Percentiles rank a stretch among this genome's conserved stretches.
phyloP scores from a whole-genome alignment of 2,888 invertebrate species.

The Ormyrus nitidulus region DNA sequence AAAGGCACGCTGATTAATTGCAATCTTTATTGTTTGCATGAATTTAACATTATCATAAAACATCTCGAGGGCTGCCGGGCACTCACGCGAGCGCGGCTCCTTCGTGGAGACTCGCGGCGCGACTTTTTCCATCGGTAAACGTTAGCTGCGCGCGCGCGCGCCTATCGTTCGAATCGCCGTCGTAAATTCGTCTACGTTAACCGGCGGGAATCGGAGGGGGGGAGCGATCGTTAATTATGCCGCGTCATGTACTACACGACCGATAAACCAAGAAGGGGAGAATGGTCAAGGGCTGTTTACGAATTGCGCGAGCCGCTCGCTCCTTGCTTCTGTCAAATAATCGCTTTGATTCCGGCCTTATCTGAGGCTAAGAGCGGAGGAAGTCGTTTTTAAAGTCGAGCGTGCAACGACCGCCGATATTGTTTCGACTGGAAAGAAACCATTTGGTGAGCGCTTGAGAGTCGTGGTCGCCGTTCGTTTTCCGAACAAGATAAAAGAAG shows the following conservation, averaged over 20 bases:
- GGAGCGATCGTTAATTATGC: constrained; percentile 39
- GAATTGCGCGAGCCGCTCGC: background rate
- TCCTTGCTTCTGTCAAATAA: constrained; percentile 10
- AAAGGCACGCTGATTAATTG: constrained; percentile 53
- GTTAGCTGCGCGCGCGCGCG: background rate
- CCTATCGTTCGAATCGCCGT: constrained; percentile 49
- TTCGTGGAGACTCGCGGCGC: background rate
- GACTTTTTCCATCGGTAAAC: background rate
- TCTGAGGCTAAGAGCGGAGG: background rate
- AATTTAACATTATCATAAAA: constrained; percentile 52
- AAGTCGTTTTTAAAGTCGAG: background rate
- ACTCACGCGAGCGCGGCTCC: constrained; percentile 2
- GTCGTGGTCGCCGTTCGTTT: too few species aligned
- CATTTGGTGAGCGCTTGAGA: background rate
- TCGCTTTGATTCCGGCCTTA: constrained; percentile 8
- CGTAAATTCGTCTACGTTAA: constrained; percentile 57
- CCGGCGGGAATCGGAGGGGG: constrained; percentile 22
- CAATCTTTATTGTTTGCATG: constrained; percentile 56
- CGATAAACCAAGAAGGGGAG: constrained; percentile 37
- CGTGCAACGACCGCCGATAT: background rate
- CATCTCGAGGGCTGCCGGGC: constrained; percentile 16
- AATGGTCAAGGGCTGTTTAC: background rate
- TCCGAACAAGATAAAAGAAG: too few species aligned
- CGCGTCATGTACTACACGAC: constrained; percentile 48
- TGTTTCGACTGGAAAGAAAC: background rate